These are phyloP conservation scores for Rana temporaria DNA, from an alignment of 2,113 vertebrate genomes.

Conservation along the genomic window DNA sequence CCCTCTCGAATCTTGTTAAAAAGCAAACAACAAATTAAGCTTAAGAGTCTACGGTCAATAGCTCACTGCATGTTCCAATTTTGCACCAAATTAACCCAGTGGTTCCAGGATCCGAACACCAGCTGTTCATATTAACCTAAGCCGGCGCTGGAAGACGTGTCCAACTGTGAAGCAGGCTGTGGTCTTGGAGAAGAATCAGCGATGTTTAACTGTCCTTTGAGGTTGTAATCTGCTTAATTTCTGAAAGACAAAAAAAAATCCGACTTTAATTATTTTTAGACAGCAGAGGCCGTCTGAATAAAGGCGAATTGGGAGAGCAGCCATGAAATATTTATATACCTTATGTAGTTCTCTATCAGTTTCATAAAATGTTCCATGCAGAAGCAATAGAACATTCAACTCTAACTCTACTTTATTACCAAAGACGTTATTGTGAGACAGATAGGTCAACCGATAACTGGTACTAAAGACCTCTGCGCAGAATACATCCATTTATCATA, in stretches of 20 bases:
- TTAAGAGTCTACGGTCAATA: background rate
- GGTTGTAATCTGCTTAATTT: conserved; percentile 14
- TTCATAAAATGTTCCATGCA: too few species aligned
- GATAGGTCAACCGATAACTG: too few species aligned
- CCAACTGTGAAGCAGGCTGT: background rate
- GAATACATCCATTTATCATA: too few species aligned
- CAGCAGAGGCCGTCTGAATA: background rate
- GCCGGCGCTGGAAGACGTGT: background rate
- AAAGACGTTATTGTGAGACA: too few species aligned
- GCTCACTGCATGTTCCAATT: conserved; percentile 12
- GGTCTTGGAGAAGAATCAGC: background rate
- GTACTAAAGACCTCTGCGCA: too few species aligned
- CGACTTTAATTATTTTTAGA: background rate
- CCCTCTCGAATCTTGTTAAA: background rate
- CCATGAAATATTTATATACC: too few species aligned
- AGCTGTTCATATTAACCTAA: background rate
- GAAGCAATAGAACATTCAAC: too few species aligned
- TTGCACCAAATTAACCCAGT: background rate
- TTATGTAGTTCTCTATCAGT: too few species aligned
- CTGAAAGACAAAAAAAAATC: conserved; percentile 11
- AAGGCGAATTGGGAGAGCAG: too few species aligned
- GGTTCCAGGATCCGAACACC: background rate
- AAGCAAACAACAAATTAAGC: background rate
- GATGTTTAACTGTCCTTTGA: background rate
- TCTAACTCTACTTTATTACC: too few species aligned